Percentiles rank a stretch among this genome's conserved stretches.
Evolutionary conservation across 2,797 vertebrate genomes (phyloP).

Genomic region (Gobionotothen gibberifrons): DNA sequence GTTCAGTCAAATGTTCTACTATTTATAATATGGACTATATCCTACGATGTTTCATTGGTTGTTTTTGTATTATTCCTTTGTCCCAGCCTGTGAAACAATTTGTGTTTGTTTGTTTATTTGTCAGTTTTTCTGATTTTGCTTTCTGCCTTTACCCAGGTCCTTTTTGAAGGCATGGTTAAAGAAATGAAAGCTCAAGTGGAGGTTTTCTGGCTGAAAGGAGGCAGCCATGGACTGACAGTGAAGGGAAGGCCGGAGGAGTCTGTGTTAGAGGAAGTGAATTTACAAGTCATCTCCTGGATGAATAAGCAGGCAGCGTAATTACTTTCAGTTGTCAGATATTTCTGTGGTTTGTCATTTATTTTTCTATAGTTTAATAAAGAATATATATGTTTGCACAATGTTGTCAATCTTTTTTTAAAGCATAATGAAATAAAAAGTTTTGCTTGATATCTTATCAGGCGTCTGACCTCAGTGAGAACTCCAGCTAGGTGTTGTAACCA

Average conservation of each 20-base stretch:
- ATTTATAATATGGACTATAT: background rate
- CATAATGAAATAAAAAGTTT: no score
- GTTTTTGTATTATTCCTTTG: background rate
- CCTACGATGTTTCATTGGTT: background rate
- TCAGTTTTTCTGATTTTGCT: background rate
- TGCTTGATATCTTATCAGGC: no score
- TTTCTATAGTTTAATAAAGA: conserved; percentile 38
- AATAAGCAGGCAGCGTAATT: conserved; percentile 63
- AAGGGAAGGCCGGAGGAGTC: conserved; percentile 86
- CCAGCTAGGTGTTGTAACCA: no score
- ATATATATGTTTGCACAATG: background rate
- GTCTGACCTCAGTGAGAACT: no score
- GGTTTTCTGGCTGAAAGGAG: conserved; percentile 91
- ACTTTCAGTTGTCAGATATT: background rate
- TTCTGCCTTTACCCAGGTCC: conserved; percentile 75
- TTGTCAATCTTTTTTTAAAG: no score
- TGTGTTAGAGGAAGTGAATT: conserved; percentile 90
- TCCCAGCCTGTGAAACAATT: background rate
- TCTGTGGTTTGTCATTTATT: background rate
- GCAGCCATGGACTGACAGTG: conserved; percentile 89
- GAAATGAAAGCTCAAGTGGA: conserved; percentile 86
- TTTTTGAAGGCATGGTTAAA: conserved; percentile 83
- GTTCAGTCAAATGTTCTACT: background rate
- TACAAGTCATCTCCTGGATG: conserved; percentile 87
- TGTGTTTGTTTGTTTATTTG: no score